phyloP scores from a whole-genome alignment of 2,113 vertebrate genomes.

The Oncorhynchus keta region DNA sequence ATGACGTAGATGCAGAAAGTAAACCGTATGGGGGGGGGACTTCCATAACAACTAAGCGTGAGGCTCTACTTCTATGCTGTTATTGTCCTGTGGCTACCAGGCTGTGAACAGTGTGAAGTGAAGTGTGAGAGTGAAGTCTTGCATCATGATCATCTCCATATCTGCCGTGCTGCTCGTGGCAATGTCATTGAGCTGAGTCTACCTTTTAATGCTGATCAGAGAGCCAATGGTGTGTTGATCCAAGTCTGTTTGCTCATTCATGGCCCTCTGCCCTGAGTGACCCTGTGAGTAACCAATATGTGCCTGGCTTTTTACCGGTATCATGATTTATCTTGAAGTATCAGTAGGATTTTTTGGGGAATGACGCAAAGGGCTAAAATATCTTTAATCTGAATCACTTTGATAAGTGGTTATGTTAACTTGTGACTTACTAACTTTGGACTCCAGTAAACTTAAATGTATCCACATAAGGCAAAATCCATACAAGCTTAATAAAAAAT shows the following conservation, averaged over 20 bases:
- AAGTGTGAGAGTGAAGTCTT: no score
- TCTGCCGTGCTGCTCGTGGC: no score
- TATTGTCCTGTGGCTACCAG: no score
- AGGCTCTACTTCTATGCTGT: no score
- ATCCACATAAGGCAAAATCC: neutral
- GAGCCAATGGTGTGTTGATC: conserved; percentile 25
- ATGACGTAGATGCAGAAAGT: no score
- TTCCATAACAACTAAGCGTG: no score
- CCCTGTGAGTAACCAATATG: neutral
- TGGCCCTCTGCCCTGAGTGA: neutral
- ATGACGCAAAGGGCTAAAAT: neutral
- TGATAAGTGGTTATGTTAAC: neutral
- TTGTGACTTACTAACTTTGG: neutral
- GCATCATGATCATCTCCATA: no score
- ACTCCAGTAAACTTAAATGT: neutral
- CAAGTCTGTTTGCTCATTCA: conserved; percentile 21
- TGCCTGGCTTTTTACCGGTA: neutral
- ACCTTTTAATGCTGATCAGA: neutral
- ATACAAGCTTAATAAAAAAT: neutral
- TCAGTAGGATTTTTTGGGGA: neutral
- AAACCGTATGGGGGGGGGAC: no score
- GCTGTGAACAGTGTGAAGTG: no score
- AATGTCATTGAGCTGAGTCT: no score
- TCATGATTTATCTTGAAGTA: neutral
- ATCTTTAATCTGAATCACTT: neutral